Base-by-base conservation (phyloP, 2,888 invertebrate species). In the Drosophila kanekoi region DNA sequence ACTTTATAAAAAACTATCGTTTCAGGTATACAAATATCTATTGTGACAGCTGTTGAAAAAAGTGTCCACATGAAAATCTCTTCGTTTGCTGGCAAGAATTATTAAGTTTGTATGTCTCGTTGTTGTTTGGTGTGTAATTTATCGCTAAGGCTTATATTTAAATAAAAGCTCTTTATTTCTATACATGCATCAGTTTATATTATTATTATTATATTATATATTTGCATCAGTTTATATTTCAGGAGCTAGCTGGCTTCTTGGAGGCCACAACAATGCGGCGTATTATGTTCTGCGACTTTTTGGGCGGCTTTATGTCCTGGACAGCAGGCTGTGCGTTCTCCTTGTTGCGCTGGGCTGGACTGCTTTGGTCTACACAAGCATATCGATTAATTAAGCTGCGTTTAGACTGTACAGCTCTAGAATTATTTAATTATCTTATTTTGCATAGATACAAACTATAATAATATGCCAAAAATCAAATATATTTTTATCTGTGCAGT, bases 261-360 rank as follows among this genome's bases (percentile, higher is more conserved):
- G 90, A 79, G 49, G 77, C 75, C n/a, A 91, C 72, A 4, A 89
- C 62, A 62, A 92, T 77, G 66, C 89, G 90, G 13, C 90, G 81
- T 8, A 92, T 87, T 3, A 91, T 79, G 41, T 61, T 59, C 6
- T 65, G 61, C 9, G 89, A 64, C 60, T 88, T 90, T 5, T 89
- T 89, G 40, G 79, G 83, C 9, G 87, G 84, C 32, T 90, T 91
- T 1, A 71, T 61, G 44, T 81, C 84, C 41, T 47, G 35, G 6
- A 38, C 35, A 1, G 52, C 51, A 1, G 87, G 73, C 11, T 65
- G 40, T 0, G 52, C 53, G 9, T 85, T 86, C 51, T 81, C 80
- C 54, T 80, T 81, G 58, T 67, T 58, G 16, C 33, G 37, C 1
- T 13, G 9, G 9, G 43, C 37, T 0, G 41, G 53, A 33, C 53